Evolutionary conservation across 2,113 vertebrate genomes (phyloP).

Genomic region (Chlamydotis undulata): DNA sequence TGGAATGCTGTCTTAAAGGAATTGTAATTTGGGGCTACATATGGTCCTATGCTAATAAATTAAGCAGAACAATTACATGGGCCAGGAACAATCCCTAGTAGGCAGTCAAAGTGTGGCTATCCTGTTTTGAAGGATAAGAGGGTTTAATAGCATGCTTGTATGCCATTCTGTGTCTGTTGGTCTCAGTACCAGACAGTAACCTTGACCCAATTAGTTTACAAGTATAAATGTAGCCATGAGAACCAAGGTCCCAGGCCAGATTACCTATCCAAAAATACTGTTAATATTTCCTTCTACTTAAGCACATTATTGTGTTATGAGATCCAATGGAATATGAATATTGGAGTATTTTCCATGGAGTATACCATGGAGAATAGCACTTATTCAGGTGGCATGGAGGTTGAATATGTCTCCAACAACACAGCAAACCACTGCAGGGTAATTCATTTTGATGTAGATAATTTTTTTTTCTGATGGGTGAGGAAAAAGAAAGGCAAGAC

Average conservation of each 20-base stretch:
- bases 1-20: background rate
- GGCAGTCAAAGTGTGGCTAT: background rate
- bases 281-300: background rate
- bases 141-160: background rate
- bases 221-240: background rate
- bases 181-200: background rate
- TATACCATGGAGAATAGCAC: background rate
- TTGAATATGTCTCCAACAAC: background rate
- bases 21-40: background rate
- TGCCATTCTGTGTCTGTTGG: background rate
- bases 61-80: background rate
- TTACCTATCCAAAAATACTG: background rate
- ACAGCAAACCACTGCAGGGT: background rate
- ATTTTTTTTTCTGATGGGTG: background rate
- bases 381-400: fast-evolving
- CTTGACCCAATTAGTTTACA: background rate
- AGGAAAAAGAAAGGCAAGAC: background rate
- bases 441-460: background rate
- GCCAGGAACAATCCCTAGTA: background rate
- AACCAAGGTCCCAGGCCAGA: background rate
- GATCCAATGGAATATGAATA: background rate
- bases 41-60: constrained; percentile 10
- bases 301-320: background rate
- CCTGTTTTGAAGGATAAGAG: background rate
- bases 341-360: background rate